Evolutionary conservation across 2,888 invertebrate genomes (phyloP).

Genomic region (Chalcis sispes): DNA sequence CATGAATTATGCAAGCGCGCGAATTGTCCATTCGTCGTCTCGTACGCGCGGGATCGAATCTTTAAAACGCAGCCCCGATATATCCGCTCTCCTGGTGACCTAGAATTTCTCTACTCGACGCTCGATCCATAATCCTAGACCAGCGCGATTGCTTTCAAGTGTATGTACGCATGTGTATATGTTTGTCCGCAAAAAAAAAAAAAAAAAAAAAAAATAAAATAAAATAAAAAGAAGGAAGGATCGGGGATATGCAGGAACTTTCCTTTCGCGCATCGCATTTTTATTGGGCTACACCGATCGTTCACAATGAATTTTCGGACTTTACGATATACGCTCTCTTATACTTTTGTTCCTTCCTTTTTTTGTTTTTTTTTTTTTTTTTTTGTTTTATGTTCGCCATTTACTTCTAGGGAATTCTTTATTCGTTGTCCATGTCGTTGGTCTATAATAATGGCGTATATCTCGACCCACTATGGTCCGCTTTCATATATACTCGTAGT

Average conservation of each 20-base stretch:
- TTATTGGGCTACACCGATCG: conserved; percentile 18
- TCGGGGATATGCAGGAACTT: not conserved
- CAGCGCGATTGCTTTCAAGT: too few relatives aligned
- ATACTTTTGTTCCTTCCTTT: not conserved
- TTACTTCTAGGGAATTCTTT: too few relatives aligned
- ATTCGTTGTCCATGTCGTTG: too few relatives aligned
- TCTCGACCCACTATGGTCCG: too few relatives aligned
- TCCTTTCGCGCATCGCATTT: not conserved
- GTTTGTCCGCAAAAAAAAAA: not conserved
- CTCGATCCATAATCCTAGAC: conserved; percentile 6
- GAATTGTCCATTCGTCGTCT: too few relatives aligned
- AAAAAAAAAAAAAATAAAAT: too few relatives aligned
- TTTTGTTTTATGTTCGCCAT: too few relatives aligned
- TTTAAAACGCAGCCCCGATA: conserved; percentile 22
- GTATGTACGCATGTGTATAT: conserved; percentile 16
- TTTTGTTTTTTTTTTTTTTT: too few relatives aligned
- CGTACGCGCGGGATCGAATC: conserved; percentile 3
- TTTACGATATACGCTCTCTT: conserved; percentile 25
- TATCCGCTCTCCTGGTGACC: conserved; percentile 15
- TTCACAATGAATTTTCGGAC: conserved; percentile 31
- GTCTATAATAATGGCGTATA: too few relatives aligned
- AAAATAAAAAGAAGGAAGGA: not conserved
- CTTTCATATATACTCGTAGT: too few relatives aligned
- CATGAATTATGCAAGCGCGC: conserved; percentile 17
- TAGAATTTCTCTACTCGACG: conserved; percentile 15